Conservation (phyloP, 2,113 vertebrate genomes). For the Cyprinus carpio region DNA sequence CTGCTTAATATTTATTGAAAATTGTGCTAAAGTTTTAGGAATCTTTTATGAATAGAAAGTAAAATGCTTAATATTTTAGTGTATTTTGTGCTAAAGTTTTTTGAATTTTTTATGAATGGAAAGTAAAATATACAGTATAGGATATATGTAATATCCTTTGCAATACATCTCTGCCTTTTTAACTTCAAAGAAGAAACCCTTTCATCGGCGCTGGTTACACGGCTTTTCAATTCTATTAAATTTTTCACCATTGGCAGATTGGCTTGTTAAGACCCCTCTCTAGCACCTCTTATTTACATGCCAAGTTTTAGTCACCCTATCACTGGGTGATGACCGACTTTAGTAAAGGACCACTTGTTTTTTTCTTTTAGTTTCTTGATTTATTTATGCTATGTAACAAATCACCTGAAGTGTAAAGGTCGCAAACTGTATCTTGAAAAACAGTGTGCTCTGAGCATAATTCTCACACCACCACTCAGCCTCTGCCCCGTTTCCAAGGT, state of each 20-base stretch:
- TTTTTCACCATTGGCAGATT: conserved; percentile 66
- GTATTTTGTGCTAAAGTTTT: too few relatives aligned
- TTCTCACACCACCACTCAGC: conserved; percentile 63
- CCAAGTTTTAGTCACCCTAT: neutral
- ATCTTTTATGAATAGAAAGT: too few relatives aligned
- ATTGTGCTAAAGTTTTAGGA: too few relatives aligned
- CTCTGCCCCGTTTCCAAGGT: conserved; percentile 66
- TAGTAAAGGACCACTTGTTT: too few relatives aligned
- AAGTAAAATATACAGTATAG: too few relatives aligned
- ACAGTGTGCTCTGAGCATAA: conserved; percentile 51
- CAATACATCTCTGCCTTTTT: neutral
- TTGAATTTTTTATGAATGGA: too few relatives aligned
- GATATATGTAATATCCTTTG: neutral
- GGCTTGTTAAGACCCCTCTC: conserved; percentile 67
- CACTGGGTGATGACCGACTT: neutral
- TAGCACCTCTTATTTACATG: conserved; percentile 44
- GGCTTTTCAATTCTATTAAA: neutral
- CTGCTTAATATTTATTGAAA: too few relatives aligned
- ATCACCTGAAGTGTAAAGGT: neutral
- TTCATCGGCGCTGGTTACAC: neutral
- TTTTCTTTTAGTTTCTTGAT: neutral
- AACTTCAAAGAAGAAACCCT: neutral
- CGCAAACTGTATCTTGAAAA: neutral
- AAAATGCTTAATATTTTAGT: too few relatives aligned
- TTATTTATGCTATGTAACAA: neutral